Evolutionary conservation across 1,140 invertebrate genomes (phyloP), one percentile per base, ranked within the genome.

Genomic region (Drosophila santomea): DNA sequence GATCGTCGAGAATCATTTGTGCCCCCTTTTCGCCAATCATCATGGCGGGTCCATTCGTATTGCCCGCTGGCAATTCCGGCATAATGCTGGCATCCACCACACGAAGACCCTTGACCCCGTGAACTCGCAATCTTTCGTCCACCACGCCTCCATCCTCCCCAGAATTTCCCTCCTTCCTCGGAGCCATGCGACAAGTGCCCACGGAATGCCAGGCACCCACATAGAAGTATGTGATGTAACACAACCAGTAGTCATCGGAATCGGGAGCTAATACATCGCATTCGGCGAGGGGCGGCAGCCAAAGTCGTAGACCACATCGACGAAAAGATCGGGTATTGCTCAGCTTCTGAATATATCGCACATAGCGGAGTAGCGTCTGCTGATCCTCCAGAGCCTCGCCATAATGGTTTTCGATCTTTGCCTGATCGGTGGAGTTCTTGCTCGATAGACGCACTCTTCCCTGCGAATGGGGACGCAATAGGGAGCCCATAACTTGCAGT

Each of bases 41-140:
- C 41, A 96, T 95, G 0, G 94, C 94, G 0, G 96, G 94, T 4
- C 95, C 96, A 89, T 96, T 96, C 0, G 96, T 96, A 66, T 97
- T 96, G 1, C 95, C 96, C 28, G 94, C 94, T 0, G 95, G 93
- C n/a, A 97, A 94, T 3, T 91, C 92, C 0, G 97, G 96, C 95
- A 97, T 97, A 6, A 97, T 94, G 64, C 96, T 97, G 25, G 96
- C 96, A 92, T 97, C 96, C 2, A 95, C 94, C 0, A 97, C 95
- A 64, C 96, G 93, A 4, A 97, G 83, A 3, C 94, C 94, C 1
- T 89, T 80, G 1, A 97, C 91, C 0, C 95, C 95, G 64, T 94
- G 93, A 2, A 97, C 95, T 28, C 94, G 93, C 7, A 98, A 92
- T 38, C 95, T 77, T 0, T 94, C 92, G 88, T 97, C 95, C 2